phyloP scores from a whole-genome alignment of 1,140 invertebrate genomes.

The Sinella curviseta region DNA sequence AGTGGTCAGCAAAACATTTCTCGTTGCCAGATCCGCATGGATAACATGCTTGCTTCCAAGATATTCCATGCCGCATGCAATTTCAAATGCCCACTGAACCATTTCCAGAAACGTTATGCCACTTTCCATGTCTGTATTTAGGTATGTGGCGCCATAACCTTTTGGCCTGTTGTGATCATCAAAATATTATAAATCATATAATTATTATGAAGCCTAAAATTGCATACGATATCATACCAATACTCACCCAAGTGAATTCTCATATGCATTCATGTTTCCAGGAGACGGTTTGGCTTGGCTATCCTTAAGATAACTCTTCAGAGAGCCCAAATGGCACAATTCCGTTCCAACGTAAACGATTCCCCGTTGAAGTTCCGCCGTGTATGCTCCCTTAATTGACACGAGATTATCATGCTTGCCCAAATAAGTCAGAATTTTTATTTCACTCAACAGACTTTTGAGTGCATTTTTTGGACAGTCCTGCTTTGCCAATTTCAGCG shows the following conservation, averaged over 20 bases:
- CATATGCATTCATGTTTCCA: neutral
- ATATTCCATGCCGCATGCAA: conserved; percentile 54
- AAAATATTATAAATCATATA: too few species aligned
- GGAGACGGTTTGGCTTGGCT: neutral
- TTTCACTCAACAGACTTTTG: neutral
- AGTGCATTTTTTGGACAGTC: neutral
- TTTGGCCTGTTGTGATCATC: neutral
- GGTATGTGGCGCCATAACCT: neutral
- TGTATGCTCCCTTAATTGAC: neutral
- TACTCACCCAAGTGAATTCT: neutral
- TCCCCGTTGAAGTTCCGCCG: neutral
- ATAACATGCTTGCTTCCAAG: conserved; percentile 51
- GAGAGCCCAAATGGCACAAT: neutral
- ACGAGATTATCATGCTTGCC: neutral
- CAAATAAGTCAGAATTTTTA: neutral
- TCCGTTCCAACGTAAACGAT: neutral
- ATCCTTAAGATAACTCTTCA: neutral
- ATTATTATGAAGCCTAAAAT: too few species aligned
- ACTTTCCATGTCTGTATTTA: neutral
- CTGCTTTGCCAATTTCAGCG: neutral
- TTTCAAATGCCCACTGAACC: conserved; percentile 8
- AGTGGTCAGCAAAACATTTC: conserved; percentile 38
- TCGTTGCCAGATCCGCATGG: conserved; percentile 43
- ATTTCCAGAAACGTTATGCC: neutral
- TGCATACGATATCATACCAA: too few species aligned